Evolutionary conservation across 1,140 invertebrate genomes (phyloP), one percentile per base, ranked within the genome.

Genomic region (Helicoverpa armigera): DNA sequence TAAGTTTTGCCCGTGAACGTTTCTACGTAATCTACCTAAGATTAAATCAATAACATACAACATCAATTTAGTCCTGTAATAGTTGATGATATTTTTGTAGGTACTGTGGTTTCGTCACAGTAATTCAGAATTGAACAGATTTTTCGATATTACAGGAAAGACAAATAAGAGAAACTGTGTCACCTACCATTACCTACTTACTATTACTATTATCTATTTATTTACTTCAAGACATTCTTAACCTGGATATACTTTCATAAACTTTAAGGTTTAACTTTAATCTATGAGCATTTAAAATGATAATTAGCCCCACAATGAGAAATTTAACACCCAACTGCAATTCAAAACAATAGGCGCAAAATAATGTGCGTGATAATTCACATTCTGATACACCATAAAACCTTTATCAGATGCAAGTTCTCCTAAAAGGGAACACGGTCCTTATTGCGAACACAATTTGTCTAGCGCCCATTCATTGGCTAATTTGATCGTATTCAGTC

Each of bases 371-470:
- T 70, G 23, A 53, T 70, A 70, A 54, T 70, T 70, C 67, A 70
- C 67, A 54, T 54, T 54, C 50, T 53, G 13, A 65, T 70, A 70
- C 50, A 12, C 67, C 67, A 31, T 70, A 70, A 70, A 16, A 43
- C 5, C 67, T 70, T 29, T 70, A 70, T 54, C 67, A 70, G 50
- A 12, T 11, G 50, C 23, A 31, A 70, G 67, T 53, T 29, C 18
- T 14, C 67, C 67, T 70, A 51, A 70, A 53, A 70, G 16, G 67
- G 48, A 51, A 14, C n/a, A 7, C 61, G 11, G 18, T 18, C 67
- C 67, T 70, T 70, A 70, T 54, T 53, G 13, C 18, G 67, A 70
- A 70, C 67, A 29, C 67, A 70, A 70, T 70, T 70, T 70, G 67
- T 70, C 67, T 50, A 70, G 18, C 13, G 18, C 23, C 67, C 50